Base-by-base conservation (phyloP, 2,888 invertebrate genomes). In the Eupithecia inturbata region DNA sequence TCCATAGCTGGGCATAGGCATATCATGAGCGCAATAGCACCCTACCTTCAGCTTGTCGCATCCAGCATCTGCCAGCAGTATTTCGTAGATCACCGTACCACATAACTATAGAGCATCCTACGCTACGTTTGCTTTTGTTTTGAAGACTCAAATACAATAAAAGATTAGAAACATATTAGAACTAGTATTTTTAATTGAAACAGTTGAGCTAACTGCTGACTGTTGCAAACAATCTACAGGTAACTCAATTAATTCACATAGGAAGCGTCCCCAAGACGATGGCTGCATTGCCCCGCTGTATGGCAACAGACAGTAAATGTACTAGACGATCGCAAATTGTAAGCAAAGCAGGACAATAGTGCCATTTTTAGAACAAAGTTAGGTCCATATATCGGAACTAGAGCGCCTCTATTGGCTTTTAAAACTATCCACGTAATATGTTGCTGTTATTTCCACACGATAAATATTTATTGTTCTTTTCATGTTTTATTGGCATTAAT, bases 381-480 rank as follows among this genome's bases (percentile, higher is more conserved):
- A 71, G n/a, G n/a, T n/a, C 67, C 72, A 67, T n/a, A 72, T 57
- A 70, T 53, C 60, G 39, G 74, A 70, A 77, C 71, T 74, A 63
- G 57, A 76, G 31, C 77, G 49, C 70, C 68, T 71, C 63, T 57
- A 73, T 76, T 70, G 68, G 64, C 68, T 76, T 81, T 83, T 79
- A 83, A 83, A 84, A 80, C 80, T 79, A 78, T 76, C 63, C 74
- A 72, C 77, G 80, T 76, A 78, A 81, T 80, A 71, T 80, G 81
- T 81, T 67, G 78, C 76, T 71, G 78, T 79, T 81, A 77, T 81
- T 85, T 82, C 79, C 78, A 76, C 70, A 71, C 80, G 77, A 86
- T 86, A 85, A 86, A 86, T 86, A 85, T 86, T 86, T 86, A 86
- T 86, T 80, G 83, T 81, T 78, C 78, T 78, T 77, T 71, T 77